Evolutionary conservation across 2,888 invertebrate species (phyloP), one percentile per base, ranked within the genome.

Genomic region (Lomographa bimaculata): DNA sequence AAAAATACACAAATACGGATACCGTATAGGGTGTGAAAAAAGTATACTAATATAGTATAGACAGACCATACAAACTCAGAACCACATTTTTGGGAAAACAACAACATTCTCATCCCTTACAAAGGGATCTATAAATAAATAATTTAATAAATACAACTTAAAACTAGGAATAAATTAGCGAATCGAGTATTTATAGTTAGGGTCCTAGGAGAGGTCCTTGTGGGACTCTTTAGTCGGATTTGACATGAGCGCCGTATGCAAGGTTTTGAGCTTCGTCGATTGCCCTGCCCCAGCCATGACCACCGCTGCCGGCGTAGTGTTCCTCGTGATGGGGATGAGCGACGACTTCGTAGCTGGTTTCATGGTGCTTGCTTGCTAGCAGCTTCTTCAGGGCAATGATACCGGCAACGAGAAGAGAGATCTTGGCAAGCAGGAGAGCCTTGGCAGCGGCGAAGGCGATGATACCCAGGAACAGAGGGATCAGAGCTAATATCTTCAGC

Each of bases 371-470:
- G 66, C 91, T 90, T 30, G 93, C 94, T 46, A 96, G 77, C 11
- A 96, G 90, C 68, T 96, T 96, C 79, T 90, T 90, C 65, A 90
- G 60, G 8, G 89, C 90, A 64, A 96, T 93, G 62, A 96, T 92
- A 62, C 92, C 92, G 46, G 95, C 93, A 50, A 96, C 91, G 25
- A 95, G 90, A 19, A 96, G 91, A 0, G 96, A 93, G 60, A 96
- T 91, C 90, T 96, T 96, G 71, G 95, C 95, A 58, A 96, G 91
- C 47, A 96, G 86, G 41, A 96, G 90, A 20, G 96, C 96, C 86
- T 96, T 96, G 84, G 96, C 94, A n/a, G 96, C 95, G 30, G 95
- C 90, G 37, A 96, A 90, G 10, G 95, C 96, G 56, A 96, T 92
- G 67, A 89, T 85, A 27, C 73, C 96, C 37, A 96, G 91, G 64